phyloP scores from a whole-genome alignment of 2,888 invertebrate genomes.

The Entomobrya proxima region DNA sequence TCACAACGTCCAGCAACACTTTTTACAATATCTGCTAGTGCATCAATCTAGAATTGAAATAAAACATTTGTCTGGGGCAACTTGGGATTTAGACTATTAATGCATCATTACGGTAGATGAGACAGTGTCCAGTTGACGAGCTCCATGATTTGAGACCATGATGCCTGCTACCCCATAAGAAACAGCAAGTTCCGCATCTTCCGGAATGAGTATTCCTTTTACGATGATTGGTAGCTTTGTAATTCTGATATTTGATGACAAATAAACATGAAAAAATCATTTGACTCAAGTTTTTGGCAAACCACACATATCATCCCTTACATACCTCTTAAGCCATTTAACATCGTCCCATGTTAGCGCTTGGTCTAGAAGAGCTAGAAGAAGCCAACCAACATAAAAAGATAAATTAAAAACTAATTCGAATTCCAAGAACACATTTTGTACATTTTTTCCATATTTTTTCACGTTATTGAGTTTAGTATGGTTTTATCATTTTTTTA shows the following conservation, averaged over 20 bases:
- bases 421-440: no score
- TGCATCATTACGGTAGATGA: conserved; percentile 84
- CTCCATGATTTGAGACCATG: conserved; percentile 96
- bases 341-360: conserved; percentile 92
- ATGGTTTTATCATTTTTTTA: no score
- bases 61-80: not conserved
- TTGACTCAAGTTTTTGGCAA: not conserved
- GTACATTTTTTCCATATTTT: no score
- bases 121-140: conserved; percentile 90
- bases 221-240: conserved; percentile 88
- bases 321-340: conserved; percentile 86
- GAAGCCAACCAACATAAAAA: no score
- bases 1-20: conserved; percentile 85
- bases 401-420: no score
- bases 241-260: conserved; percentile 78
- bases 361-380: conserved; percentile 88
- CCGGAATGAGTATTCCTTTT: conserved; percentile 90
- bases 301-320: not conserved
- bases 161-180: conserved; percentile 87
- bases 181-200: conserved; percentile 88
- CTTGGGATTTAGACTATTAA: not conserved
- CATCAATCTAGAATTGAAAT: conserved; percentile 45
- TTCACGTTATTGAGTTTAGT: no score
- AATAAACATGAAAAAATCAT: not conserved
- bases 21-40: conserved; percentile 83